Base-by-base conservation (phyloP, 2,113 vertebrate species). In the Elaphurus davidianus region DNA sequence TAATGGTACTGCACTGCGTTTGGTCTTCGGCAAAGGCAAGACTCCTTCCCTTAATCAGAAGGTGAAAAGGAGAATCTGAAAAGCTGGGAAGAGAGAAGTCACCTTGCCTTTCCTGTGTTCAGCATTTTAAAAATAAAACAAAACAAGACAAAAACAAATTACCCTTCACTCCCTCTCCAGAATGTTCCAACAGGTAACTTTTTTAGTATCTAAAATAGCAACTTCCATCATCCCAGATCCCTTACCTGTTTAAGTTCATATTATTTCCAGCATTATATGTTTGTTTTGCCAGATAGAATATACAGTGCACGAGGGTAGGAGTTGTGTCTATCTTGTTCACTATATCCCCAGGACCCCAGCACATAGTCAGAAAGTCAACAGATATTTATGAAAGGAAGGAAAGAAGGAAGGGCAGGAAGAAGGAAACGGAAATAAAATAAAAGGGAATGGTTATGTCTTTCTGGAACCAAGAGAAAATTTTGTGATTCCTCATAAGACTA, bases 401-500 rank as follows among this genome's bases (percentile, higher is more conserved):
- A 47, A 9, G 1, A 4, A 33, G 4, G 3, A 33, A 28, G 25
- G 2, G 16, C 64, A 14, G 28, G 8, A 15, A 7, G 1, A 4
- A 71, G 4, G 1, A 43, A 92, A 97, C 17, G 87, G 64, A 94
- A 96, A 64, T 12, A 43, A 96, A 98, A 87, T 1, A 2, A 87
- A 71, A 60, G 3, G 12, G n/a, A 85, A 76, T 12, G 62, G 15
- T 88, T 12, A 25, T 33, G 1, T 36, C 60, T 64, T 62, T 57
- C 13, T 40, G 10, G 5, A 87, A 95, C 8, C 8, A 94, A 78
- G 43, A 96, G 81, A 54, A 97, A 76, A 92, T 43, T 54, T 21
- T 84, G 36, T 76, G 25, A 43, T 94, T 96, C 60, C 27, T 59
- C 17, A 71, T 45, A 85, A 95, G 87, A 92, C 40, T 47, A 96